phyloP scores from a whole-genome alignment of 1,140 invertebrate genomes.

The Drosophila hydei region DNA sequence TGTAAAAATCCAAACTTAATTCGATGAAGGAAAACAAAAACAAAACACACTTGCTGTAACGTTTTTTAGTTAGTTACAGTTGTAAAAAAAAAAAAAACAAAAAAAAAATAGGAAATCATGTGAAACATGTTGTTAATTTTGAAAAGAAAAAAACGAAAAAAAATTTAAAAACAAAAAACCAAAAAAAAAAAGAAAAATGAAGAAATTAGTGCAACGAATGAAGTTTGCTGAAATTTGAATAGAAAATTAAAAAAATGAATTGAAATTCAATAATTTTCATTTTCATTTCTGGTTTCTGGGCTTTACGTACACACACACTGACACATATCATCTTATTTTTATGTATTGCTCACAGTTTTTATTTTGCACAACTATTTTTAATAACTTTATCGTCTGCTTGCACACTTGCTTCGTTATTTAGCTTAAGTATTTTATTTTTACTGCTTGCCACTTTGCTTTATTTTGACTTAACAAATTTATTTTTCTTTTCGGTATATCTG shows the following conservation, averaged over 20 bases:
- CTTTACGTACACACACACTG: conserved; percentile 9
- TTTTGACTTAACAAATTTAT: too few species aligned
- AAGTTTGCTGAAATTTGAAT: conserved; percentile 42
- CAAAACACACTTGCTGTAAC: conserved; percentile 16
- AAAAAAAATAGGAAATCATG: conserved; percentile 31
- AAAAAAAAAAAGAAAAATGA: conserved; percentile 13
- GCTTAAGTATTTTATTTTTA: neutral
- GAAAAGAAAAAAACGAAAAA: conserved; percentile 33
- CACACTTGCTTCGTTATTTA: neutral
- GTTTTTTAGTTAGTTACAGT: conserved; percentile 37
- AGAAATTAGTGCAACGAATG: neutral
- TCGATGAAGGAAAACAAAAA: conserved; percentile 26
- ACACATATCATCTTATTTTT: neutral
- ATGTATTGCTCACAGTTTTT: neutral
- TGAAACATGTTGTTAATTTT: conserved; percentile 52
- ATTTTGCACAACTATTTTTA: neutral
- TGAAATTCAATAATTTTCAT: conserved; percentile 62
- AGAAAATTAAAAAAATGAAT: conserved; percentile 64
- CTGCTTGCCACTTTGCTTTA: neutral
- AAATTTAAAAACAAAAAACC: conserved; percentile 11
- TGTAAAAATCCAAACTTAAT: conserved; percentile 4
- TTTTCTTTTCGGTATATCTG: too few species aligned
- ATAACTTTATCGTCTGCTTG: neutral
- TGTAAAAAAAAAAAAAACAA: neutral
- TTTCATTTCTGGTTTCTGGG: conserved; percentile 38